Base-by-base conservation (phyloP, 2,113 vertebrate genomes). In the Himantopus leucocephalus region DNA sequence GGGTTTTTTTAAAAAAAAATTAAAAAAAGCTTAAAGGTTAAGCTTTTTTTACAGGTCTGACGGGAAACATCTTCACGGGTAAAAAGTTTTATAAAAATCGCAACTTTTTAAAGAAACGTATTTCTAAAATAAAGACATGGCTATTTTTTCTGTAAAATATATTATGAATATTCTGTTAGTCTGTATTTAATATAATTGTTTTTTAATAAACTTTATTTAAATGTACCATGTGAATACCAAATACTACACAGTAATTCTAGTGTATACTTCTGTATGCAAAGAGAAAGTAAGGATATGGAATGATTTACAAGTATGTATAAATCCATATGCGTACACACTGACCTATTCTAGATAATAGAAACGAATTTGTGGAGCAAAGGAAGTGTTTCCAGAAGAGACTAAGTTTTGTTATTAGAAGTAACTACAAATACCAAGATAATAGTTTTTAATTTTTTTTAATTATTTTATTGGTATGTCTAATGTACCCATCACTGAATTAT, bases 141-240 rank as follows among this genome's bases (percentile, higher is more conserved):
- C 88, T 96, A 88, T 93, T 97, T 97, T 96, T 95, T 90, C 96
- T 95, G 80, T 97, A 91, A 97, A 96, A 94, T 96, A 92, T 87
- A 95, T 95, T 83, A 93, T 83, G 91, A 91, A 79, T 96, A 91
- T 96, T 95, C 92, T 94, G 59, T 94, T 96, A 95, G 84, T 96
- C 89, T 97, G 89, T 98, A 96, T 96, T 97, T 96, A 97, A 96
- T 97, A 96, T 94, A 93, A 96, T 96, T 97, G 74, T 91, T 97
- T 98, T 97, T 94, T 90, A 96, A 96, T 97, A 97, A 97, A 97
- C 85, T 74, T 94, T 96, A 98, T 98, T 98, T 98, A 97, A 97
- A 94, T 94, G 41, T 96, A 94, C 96, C 20, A 41, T 90, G 52
- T 79, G 89, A 88, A 97, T 94, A 81, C 62, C 80, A 95, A 95